A percentile compares a stretch with the other conserved stretches of the same genome.
phyloP scores from a whole-genome alignment of 2,797 vertebrate species.

The Urophycis tenuis region DNA sequence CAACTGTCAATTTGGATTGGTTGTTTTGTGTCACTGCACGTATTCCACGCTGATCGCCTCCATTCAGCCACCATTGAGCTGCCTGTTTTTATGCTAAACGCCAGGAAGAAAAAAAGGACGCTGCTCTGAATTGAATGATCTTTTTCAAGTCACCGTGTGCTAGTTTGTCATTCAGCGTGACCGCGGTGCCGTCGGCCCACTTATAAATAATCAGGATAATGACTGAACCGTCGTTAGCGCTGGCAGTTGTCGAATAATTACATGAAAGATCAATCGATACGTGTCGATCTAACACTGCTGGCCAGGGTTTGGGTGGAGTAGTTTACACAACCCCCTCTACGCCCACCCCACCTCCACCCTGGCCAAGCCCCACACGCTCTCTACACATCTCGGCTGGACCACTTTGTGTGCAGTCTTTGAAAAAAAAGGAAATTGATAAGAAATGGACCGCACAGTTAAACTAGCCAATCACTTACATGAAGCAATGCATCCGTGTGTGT shows the following conservation, averaged over 20 bases:
- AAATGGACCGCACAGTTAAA: background rate
- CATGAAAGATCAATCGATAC: background rate
- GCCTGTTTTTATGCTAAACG: background rate
- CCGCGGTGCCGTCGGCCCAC: background rate
- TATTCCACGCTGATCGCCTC: background rate
- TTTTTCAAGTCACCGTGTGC: background rate
- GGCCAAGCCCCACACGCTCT: background rate
- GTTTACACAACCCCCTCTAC: background rate
- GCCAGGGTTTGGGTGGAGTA: background rate
- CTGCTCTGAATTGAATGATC: conserved; percentile 1
- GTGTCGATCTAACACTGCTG: background rate
- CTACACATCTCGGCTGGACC: background rate
- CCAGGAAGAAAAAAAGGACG: background rate
- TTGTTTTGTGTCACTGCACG: background rate
- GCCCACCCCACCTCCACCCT: background rate
- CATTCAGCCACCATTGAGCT: background rate
- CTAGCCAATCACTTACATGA: conserved; percentile 13
- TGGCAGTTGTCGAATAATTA: background rate
- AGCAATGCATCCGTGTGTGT: conserved; percentile 7
- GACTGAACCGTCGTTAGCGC: background rate
- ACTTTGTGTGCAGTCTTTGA: background rate
- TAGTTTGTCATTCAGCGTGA: background rate
- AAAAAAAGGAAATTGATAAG: conserved; percentile 6
- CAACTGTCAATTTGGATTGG: background rate
- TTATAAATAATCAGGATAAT: background rate